phyloP scores from a whole-genome alignment of 2,797 vertebrate genomes.

The Oreochromis grahami region DNA sequence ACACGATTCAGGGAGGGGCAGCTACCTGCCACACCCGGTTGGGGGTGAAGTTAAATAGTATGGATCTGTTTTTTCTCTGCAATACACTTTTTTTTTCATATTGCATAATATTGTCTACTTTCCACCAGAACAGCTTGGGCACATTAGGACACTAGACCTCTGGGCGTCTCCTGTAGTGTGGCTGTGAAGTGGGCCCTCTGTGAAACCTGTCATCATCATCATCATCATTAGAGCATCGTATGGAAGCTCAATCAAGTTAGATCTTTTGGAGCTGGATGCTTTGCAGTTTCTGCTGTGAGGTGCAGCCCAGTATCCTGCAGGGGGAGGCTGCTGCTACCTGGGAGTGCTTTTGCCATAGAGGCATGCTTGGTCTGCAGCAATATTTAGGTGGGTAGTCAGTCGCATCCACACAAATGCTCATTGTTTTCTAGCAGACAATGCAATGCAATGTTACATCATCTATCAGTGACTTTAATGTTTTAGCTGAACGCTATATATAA shows the following conservation, averaged over 20 bases:
- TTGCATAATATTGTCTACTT: background rate
- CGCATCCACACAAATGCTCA: background rate
- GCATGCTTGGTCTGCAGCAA: background rate
- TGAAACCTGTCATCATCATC: background rate
- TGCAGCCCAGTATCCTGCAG: background rate
- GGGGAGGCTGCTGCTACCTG: background rate
- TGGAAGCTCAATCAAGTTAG: background rate
- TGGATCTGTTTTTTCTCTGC: background rate
- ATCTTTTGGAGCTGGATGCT: background rate
- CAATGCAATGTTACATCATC: background rate
- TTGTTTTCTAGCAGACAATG: background rate
- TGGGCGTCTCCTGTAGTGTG: background rate
- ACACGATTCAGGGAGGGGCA: background rate
- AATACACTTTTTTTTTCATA: background rate
- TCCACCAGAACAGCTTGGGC: background rate
- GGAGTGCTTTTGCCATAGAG: background rate
- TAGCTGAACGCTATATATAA: background rate
- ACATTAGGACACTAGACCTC: background rate
- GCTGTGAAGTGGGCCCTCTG: background rate
- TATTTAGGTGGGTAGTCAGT: background rate
- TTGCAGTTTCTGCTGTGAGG: background rate
- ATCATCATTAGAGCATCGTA: background rate
- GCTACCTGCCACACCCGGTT: background rate
- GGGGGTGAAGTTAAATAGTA: background rate
- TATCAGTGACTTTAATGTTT: background rate